Evolutionary conservation across 2,888 invertebrate genomes (phyloP).

Genomic region (Papilio gigon): DNA sequence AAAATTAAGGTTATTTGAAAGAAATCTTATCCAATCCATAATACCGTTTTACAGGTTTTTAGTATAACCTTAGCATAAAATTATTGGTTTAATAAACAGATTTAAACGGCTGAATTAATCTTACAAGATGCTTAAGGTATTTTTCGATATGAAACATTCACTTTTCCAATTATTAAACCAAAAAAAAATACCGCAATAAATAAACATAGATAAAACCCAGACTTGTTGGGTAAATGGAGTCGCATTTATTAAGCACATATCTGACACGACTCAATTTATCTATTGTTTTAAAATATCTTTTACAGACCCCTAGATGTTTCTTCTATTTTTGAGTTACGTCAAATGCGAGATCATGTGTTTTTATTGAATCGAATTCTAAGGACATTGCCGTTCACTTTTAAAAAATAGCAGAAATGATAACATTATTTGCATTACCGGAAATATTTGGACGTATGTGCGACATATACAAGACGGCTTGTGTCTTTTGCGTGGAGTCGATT

Average conservation of each 20-base stretch:
- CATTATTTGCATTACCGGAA: neutral
- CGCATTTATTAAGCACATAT: too few species aligned
- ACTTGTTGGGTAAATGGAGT: too few species aligned
- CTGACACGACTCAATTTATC: too few species aligned
- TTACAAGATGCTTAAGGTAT: neutral
- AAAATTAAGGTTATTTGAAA: neutral
- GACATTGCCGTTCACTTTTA: neutral
- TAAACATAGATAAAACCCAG: too few species aligned
- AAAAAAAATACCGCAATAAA: too few species aligned
- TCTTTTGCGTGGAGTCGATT: neutral
- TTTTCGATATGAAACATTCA: neutral
- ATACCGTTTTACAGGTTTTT: neutral
- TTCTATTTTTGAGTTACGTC: neutral
- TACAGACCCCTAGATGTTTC: too few species aligned
- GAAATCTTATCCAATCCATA: neutral
- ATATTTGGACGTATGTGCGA: neutral
- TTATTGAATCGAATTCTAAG: neutral
- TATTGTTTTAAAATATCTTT: too few species aligned
- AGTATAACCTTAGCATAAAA: conserved; percentile 3
- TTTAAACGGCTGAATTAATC: neutral
- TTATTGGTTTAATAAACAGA: neutral
- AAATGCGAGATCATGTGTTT: neutral
- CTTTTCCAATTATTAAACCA: too few species aligned
- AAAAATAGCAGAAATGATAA: neutral
- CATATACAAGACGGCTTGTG: too few species aligned